These are phyloP conservation scores for Erpobdella octoculata DNA, from an alignment of 2,888 invertebrate species.

Conservation along the genomic window DNA sequence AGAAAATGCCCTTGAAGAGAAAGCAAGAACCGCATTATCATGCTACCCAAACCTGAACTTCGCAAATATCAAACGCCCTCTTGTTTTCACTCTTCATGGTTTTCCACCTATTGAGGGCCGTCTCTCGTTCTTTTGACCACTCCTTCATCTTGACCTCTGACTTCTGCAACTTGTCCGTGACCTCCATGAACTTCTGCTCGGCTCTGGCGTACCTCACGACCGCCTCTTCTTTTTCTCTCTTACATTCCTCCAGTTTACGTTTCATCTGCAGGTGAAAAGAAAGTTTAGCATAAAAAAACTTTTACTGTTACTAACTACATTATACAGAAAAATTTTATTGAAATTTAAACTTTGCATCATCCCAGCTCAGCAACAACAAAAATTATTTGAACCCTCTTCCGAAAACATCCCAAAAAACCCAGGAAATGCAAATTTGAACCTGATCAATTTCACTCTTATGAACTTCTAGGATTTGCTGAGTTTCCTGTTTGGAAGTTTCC, in stretches of 20 bases:
- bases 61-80: conserved; percentile 41
- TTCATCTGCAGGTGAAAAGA: no score
- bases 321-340: no score
- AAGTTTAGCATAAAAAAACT: no score
- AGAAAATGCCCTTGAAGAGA: no score
- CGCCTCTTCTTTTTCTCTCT: conserved; percentile 49
- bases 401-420: no score
- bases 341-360: no score
- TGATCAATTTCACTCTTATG: no score
- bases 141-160: conserved; percentile 45
- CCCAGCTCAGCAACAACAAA: no score
- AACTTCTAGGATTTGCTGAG: not conserved
- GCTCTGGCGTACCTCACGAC: conserved; percentile 51
- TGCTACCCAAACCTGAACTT: conserved; percentile 42
- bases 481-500: not conserved
- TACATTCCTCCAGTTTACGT: conserved; percentile 44
- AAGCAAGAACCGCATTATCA: no score
- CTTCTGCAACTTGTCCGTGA: conserved; percentile 42
- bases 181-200: conserved; percentile 49
- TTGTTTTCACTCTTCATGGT: conserved; percentile 44
- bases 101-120: conserved; percentile 41
- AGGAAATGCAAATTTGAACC: no score
- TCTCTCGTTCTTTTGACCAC: conserved; percentile 45
- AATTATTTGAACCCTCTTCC: no score
- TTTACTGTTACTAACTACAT: no score